A percentile compares a stretch with the other conserved stretches of the same genome.
phyloP scores from a whole-genome alignment of 2,888 invertebrate species.

The Xestoiulus laeticollis region DNA sequence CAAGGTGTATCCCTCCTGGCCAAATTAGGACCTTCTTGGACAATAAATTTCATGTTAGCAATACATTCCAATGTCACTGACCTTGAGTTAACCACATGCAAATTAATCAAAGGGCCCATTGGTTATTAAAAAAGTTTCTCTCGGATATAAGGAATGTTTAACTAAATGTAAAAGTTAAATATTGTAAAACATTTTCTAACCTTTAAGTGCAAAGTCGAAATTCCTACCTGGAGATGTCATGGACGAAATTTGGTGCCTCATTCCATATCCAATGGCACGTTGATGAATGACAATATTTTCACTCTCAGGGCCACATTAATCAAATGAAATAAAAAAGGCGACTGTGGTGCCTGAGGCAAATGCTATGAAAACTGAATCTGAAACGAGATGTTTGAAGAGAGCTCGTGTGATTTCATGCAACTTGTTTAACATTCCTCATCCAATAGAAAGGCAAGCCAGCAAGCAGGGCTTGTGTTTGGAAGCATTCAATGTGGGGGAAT shows the following conservation, averaged over 20 bases:
- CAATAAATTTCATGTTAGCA: too few species aligned
- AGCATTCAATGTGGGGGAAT: not conserved
- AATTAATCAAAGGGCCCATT: too few species aligned
- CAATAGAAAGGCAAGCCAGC: not conserved
- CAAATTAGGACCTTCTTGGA: too few species aligned
- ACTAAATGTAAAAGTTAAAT: too few species aligned
- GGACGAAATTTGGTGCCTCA: not conserved
- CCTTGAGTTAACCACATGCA: too few species aligned
- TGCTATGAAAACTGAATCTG: not conserved
- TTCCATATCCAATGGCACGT: not conserved
- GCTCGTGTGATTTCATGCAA: not conserved
- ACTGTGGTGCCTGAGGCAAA: not conserved
- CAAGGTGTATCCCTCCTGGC: too few species aligned
- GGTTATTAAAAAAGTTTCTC: too few species aligned
- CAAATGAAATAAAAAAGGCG: not conserved
- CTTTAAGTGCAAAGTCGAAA: not conserved
- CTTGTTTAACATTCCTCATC: not conserved
- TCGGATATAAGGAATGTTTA: too few species aligned
- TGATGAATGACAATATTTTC: not conserved
- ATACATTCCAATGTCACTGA: too few species aligned
- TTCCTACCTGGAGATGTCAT: not conserved
- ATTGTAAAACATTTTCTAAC: not conserved
- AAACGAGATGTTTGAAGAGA: not conserved
- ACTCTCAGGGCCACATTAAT: not conserved
- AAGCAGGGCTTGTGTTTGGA: not conserved